Conservation (phyloP, 2,797 vertebrate genomes). For the Philypnodon macrostomus region DNA sequence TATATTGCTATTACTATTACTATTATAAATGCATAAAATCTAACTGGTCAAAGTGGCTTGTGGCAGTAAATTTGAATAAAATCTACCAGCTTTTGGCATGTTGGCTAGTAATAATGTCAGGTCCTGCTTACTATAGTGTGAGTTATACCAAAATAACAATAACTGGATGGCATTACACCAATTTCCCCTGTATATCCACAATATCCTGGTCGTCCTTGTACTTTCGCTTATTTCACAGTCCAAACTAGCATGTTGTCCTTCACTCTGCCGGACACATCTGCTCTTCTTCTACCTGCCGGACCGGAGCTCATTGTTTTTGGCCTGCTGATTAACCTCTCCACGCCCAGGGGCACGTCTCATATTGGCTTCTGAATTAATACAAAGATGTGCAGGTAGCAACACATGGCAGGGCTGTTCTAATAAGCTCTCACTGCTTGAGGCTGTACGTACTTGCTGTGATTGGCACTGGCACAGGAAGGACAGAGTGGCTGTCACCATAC, state of each 20-base stretch:
- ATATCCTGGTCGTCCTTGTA: conserved; percentile 54
- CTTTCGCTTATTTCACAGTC: conserved; percentile 69
- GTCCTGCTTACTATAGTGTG: too few relatives aligned
- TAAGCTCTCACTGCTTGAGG: conserved; percentile 63
- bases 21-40: too few relatives aligned
- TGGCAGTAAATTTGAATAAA: too few relatives aligned
- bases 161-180: too few relatives aligned
- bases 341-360: conserved; percentile 67
- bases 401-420: conserved; percentile 61
- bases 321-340: conserved; percentile 67
- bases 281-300: conserved; percentile 46
- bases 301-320: conserved; percentile 65
- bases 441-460: conserved; percentile 51
- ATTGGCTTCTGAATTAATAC: conserved; percentile 50
- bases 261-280: conserved; percentile 41
- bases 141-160: too few relatives aligned
- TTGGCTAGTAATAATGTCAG: too few relatives aligned
- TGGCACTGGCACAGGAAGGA: conserved; percentile 56
- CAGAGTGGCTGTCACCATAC: conserved; percentile 15
- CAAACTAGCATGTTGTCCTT: conserved; percentile 53
- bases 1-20: too few relatives aligned
- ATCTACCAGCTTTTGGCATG: too few relatives aligned
- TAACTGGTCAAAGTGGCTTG: too few relatives aligned
- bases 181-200: conserved; percentile 37
- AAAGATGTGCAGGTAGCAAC: conserved; percentile 46